These are phyloP conservation scores for Pangasianodon gigas DNA, from an alignment of 2,113 vertebrate genomes.

Conservation along the genomic window DNA sequence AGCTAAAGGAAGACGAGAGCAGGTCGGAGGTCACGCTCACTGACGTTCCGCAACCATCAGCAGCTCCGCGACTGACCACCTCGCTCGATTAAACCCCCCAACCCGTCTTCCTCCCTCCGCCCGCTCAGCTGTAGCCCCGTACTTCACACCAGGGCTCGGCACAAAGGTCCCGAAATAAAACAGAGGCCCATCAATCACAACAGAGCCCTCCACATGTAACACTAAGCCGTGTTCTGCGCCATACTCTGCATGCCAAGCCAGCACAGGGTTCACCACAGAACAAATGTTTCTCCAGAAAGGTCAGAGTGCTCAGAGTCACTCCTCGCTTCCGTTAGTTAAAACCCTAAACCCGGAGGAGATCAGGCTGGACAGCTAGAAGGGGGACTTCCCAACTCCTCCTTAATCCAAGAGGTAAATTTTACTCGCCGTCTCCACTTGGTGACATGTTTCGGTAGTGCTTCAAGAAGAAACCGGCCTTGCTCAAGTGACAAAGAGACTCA, in stretches of 20 bases:
- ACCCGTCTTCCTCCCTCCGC: not conserved
- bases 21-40: conserved; percentile 71
- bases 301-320: conserved; percentile 56
- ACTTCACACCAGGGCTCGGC: conserved; percentile 67
- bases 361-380: conserved; percentile 17
- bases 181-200: conserved; percentile 74
- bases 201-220: conserved; percentile 70
- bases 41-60: conserved; percentile 73
- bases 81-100: conserved; percentile 63
- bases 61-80: conserved; percentile 62
- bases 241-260: conserved; percentile 73
- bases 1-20: conserved; percentile 25
- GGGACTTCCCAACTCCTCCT: conserved; percentile 27
- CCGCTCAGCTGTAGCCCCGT: conserved; percentile 42
- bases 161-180: conserved; percentile 79
- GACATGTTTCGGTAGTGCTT: not conserved
- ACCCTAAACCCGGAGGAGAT: conserved; percentile 14
- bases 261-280: conserved; percentile 67
- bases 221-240: conserved; percentile 70
- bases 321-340: conserved; percentile 35
- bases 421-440: not conserved
- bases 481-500: too few relatives aligned
- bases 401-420: not conserved
- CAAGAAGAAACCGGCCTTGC: not conserved
- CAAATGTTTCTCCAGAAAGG: conserved; percentile 79